Evolutionary conservation across 2,888 invertebrate genomes (phyloP).

Genomic region (Altica lythri): DNA sequence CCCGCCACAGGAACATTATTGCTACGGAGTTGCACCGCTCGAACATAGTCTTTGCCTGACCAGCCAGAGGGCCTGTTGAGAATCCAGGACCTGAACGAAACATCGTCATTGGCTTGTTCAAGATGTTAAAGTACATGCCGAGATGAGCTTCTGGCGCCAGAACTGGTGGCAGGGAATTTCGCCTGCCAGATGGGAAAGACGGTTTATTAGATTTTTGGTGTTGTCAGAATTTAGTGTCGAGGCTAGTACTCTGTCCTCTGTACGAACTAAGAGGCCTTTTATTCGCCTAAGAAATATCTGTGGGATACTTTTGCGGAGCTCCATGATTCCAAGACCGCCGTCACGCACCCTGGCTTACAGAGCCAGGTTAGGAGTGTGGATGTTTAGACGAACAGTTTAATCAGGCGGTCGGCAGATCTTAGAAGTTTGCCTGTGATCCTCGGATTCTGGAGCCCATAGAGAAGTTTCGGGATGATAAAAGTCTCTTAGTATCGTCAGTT

Average conservation of each 20-base stretch:
- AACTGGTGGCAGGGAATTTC: not conserved
- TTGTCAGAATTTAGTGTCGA: not conserved
- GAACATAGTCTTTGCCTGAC: no score
- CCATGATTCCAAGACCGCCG: not conserved
- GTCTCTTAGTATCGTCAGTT: no score
- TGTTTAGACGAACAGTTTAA: no score
- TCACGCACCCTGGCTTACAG: not conserved
- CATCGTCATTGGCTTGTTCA: no score
- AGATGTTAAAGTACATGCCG: not conserved
- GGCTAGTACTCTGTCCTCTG: not conserved
- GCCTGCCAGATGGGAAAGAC: not conserved
- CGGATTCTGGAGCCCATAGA: not conserved
- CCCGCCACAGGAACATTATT: slow-evolving; percentile 18
- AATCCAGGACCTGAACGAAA: no score
- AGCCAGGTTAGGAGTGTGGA: no score
- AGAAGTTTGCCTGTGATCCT: no score
- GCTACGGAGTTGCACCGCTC: no score
- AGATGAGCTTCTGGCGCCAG: not conserved
- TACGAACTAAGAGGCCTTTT: not conserved
- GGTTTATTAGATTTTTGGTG: not conserved
- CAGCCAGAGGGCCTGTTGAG: slow-evolving; percentile 2
- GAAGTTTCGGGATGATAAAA: not conserved
- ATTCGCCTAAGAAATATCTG: not conserved
- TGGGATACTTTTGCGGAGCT: not conserved
- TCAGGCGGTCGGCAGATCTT: no score